Evolutionary conservation across 1,140 invertebrate genomes (phyloP).

Genomic region (Cepaea nemoralis): DNA sequence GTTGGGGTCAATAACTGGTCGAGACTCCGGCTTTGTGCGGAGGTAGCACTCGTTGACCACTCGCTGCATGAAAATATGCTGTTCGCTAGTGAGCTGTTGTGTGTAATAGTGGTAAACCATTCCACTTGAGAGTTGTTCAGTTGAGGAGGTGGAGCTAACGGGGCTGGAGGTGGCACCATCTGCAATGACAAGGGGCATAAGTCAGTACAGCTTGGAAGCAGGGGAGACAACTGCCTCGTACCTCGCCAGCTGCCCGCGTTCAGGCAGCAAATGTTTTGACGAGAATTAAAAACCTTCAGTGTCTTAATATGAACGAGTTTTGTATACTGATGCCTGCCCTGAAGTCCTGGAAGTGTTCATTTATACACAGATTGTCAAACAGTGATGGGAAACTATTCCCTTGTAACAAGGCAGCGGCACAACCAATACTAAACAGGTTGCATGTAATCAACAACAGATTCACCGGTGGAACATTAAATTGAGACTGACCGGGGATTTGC

Average conservation of each 20-base stretch:
- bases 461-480: too few relatives aligned
- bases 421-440: too few relatives aligned
- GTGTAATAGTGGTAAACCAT: conserved; percentile 69
- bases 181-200: conserved; percentile 38
- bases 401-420: too few relatives aligned
- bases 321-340: too few relatives aligned
- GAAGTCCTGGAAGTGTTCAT: too few relatives aligned
- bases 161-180: conserved; percentile 27
- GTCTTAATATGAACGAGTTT: too few relatives aligned
- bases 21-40: conserved; percentile 56
- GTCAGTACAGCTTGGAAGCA: conserved; percentile 13
- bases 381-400: too few relatives aligned
- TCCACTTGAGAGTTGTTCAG: conserved; percentile 64
- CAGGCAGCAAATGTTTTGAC: neutral
- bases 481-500: too few relatives aligned
- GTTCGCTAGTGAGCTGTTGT: conserved; percentile 66
- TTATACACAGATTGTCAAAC: too few relatives aligned
- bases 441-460: too few relatives aligned
- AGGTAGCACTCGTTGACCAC: conserved; percentile 65
- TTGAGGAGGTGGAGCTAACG: conserved; percentile 48
- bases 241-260: neutral
- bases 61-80: conserved; percentile 67
- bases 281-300: too few relatives aligned
- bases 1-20: conserved; percentile 58
- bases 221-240: neutral